Conservation (phyloP, 2,113 vertebrate species). For the Gulo gulo region DNA sequence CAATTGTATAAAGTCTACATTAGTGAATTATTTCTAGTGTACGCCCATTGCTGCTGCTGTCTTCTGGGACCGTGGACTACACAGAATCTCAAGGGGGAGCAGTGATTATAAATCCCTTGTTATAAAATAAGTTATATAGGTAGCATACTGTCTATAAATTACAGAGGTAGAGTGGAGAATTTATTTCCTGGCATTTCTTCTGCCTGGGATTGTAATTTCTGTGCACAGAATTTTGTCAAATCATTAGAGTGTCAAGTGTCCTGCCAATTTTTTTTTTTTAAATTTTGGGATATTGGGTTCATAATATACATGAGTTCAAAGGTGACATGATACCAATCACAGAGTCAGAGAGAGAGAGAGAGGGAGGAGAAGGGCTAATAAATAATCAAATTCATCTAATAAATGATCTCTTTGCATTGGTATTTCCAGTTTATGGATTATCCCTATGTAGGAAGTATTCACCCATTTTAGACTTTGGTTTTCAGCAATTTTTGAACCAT, state of each 20-base stretch:
- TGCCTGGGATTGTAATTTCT: conserved; percentile 28
- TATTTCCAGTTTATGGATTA: neutral
- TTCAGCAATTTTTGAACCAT: neutral
- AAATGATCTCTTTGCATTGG: neutral
- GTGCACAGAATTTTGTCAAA: neutral
- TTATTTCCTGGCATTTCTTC: neutral
- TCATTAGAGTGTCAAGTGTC: neutral
- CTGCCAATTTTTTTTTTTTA: neutral
- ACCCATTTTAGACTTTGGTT: neutral
- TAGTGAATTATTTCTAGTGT: neutral
- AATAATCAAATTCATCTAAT: neutral
- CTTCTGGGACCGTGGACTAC: neutral
- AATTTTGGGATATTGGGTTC: neutral
- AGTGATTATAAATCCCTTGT: neutral
- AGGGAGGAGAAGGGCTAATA: neutral
- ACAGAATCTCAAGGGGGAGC: neutral
- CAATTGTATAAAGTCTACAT: neutral
- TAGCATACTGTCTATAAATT: neutral
- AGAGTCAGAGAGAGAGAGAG: neutral
- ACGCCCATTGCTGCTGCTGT: neutral
- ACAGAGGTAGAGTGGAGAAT: neutral
- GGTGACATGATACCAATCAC: neutral
- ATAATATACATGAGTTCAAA: neutral
- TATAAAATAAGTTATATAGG: neutral
- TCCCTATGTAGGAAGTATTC: neutral